Percentiles rank a stretch among this genome's conserved stretches.
These are phyloP conservation scores for Styela clava DNA, from an alignment of 23 tunicate genomes.

Conservation along the genomic window DNA sequence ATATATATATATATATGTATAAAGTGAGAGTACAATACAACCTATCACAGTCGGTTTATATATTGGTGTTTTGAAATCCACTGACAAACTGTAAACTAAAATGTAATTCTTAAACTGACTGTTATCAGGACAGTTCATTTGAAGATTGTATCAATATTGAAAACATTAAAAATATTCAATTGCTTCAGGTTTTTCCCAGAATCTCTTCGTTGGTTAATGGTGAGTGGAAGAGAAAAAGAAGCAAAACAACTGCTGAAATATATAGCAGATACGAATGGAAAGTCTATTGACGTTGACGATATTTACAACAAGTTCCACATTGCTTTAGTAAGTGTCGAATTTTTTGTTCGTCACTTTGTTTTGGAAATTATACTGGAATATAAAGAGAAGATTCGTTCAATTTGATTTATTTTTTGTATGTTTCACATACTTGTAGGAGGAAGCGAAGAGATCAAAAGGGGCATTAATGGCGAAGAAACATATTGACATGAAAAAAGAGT, in stretches of 20 bases:
- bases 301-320: slow-evolving; percentile 6
- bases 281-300: background rate
- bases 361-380: too few relatives aligned
- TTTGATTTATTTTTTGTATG: background rate
- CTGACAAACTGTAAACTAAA: too few relatives aligned
- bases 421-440: background rate
- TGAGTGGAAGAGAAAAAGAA: background rate
- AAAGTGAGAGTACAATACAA: too few relatives aligned
- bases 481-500: background rate
- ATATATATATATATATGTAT: too few relatives aligned
- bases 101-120: too few relatives aligned
- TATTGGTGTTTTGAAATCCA: too few relatives aligned
- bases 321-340: background rate
- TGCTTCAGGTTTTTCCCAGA: slow-evolving; percentile 8
- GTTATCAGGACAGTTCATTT: too few relatives aligned
- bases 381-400: background rate
- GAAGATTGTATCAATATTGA: too few relatives aligned
- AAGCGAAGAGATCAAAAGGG: background rate
- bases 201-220: slow-evolving; percentile 13
- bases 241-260: background rate
- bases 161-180: too few relatives aligned
- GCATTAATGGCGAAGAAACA: background rate
- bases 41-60: too few relatives aligned
- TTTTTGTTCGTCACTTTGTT: too few relatives aligned
- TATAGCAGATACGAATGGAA: background rate